A percentile compares a stretch with the other conserved stretches of the same genome.
These are phyloP conservation scores for Dryoscopus gambensis DNA, from an alignment of 2,113 vertebrate genomes.

Conservation along the genomic window DNA sequence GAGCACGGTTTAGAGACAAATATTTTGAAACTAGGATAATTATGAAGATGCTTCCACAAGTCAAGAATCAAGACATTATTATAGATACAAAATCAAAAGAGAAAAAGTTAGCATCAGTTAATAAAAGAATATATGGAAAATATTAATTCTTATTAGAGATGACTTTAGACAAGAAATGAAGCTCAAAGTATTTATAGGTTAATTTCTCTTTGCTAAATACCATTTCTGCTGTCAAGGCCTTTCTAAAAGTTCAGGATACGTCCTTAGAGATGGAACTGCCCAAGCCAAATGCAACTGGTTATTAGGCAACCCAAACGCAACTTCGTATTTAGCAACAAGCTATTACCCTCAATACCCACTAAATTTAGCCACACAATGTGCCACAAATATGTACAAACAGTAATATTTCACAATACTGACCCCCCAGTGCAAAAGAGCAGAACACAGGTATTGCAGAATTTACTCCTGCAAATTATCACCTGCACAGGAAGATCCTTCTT, in stretches of 20 bases:
- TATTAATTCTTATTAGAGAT: not conserved
- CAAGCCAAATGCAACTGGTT: not conserved
- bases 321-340: conserved; percentile 14
- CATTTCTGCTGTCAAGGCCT: not conserved
- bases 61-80: not conserved
- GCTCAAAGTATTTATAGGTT: not conserved
- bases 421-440: not conserved
- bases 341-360: not conserved
- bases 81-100: not conserved
- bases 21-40: not conserved
- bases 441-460: not conserved
- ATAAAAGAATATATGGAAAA: not conserved
- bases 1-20: not conserved
- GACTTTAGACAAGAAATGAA: not conserved
- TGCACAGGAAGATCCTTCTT: not conserved
- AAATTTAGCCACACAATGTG: not conserved
- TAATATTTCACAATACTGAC: not conserved
- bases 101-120: not conserved
- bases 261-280: not conserved
- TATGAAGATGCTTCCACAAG: not conserved
- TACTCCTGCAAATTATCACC: not conserved
- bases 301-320: not conserved
- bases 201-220: not conserved
- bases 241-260: not conserved
- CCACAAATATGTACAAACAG: not conserved